Percentiles rank a stretch among this genome's conserved stretches.
phyloP scores from a whole-genome alignment of 1,140 invertebrate genomes.

The Zeugodacus cucurbitae region DNA sequence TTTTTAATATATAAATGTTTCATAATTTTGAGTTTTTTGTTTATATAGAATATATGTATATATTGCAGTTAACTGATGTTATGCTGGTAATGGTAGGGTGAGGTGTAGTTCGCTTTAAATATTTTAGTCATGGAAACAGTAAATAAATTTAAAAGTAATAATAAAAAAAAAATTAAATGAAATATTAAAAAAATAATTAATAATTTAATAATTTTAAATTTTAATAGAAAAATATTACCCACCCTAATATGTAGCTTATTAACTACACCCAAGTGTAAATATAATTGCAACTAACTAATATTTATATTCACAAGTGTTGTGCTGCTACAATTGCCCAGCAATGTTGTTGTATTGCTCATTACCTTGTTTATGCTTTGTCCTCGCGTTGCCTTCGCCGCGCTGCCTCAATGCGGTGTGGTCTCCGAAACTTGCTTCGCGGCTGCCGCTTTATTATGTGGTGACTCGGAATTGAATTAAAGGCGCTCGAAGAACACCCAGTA shows the following conservation, averaged over 20 bases:
- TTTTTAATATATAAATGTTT: too few relatives aligned
- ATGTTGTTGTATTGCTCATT: not conserved
- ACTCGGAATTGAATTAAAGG: not conserved
- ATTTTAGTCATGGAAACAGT: not conserved
- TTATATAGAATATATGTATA: too few relatives aligned
- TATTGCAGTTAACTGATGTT: too few relatives aligned
- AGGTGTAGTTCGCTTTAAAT: too few relatives aligned
- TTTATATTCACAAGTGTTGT: not conserved
- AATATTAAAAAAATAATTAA: too few relatives aligned
- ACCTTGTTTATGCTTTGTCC: not conserved
- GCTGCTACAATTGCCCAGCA: not conserved
- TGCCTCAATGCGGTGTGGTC: not conserved
- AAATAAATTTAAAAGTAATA: too few relatives aligned
- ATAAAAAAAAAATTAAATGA: too few relatives aligned
- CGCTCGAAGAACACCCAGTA: slow-evolving; percentile 27
- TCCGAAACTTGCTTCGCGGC: not conserved
- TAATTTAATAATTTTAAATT: too few relatives aligned
- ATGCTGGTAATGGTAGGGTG: too few relatives aligned
- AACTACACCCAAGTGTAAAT: not conserved
- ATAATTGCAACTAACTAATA: not conserved
- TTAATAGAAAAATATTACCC: too few relatives aligned
- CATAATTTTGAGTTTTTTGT: too few relatives aligned
- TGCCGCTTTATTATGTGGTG: not conserved
- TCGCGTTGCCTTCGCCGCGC: not conserved
- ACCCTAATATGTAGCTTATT: not conserved